Conservation (phyloP, 1,140 invertebrate genomes). For the Calycopis cecrops region DNA sequence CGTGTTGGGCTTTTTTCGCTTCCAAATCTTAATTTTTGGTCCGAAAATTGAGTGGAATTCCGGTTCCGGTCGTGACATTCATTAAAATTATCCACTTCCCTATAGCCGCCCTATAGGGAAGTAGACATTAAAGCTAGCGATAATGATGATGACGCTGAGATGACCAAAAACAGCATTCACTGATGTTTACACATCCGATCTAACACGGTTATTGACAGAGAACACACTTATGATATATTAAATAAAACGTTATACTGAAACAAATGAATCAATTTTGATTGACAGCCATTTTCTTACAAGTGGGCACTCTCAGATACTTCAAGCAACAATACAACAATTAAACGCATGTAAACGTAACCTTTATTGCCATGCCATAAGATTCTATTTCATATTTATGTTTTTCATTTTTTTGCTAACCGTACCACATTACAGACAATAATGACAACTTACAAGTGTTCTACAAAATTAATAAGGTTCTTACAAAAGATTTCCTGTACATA, state of each 20-base stretch:
- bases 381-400: conserved; percentile 14
- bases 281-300: conserved; percentile 31
- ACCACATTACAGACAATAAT: conserved; percentile 59
- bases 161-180: too few relatives aligned
- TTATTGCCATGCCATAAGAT: conserved; percentile 15
- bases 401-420: conserved; percentile 18
- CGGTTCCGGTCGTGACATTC: too few relatives aligned
- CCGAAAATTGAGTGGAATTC: too few relatives aligned
- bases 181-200: too few relatives aligned
- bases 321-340: conserved; percentile 24
- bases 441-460: conserved; percentile 61
- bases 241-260: conserved; percentile 27
- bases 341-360: conserved; percentile 20
- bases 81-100: too few relatives aligned
- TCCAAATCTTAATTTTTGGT: too few relatives aligned
- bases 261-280: conserved; percentile 51
- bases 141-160: too few relatives aligned
- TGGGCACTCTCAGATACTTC: background rate
- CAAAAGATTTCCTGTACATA: conserved; percentile 13
- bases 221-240: background rate
- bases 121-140: too few relatives aligned
- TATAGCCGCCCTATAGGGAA: too few relatives aligned
- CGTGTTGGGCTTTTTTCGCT: too few relatives aligned
- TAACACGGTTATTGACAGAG: background rate
- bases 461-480: conserved; percentile 30